Percentiles rank a stretch among this genome's conserved stretches.
Conservation (phyloP, 2,888 invertebrate genomes). For the Sylvicola cinctus region DNA sequence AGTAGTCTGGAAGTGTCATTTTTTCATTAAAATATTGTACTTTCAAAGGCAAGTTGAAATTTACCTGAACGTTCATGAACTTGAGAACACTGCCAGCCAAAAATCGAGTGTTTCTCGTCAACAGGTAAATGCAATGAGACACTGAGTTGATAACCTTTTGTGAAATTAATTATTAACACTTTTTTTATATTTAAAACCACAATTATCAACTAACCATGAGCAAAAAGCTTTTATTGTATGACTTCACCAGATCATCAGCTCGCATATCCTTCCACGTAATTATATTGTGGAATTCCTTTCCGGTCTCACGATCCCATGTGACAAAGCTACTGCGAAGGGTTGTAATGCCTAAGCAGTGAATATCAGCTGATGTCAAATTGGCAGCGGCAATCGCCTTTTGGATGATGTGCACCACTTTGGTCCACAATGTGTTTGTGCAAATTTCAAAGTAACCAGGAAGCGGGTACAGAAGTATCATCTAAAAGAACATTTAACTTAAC, state of each 20-base stretch:
- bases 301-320: conserved; percentile 60
- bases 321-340: conserved; percentile 64
- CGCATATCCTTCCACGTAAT: conserved; percentile 83
- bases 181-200: conserved; percentile 8
- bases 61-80: conserved; percentile 69
- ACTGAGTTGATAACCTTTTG: conserved; percentile 36
- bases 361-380: conserved; percentile 36
- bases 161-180: conserved; percentile 2
- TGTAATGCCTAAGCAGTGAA: conserved; percentile 64
- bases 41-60: conserved; percentile 7
- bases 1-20: conserved; percentile 36
- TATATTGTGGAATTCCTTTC: conserved; percentile 60
- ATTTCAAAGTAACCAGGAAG: conserved; percentile 70
- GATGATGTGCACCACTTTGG: conserved; percentile 42
- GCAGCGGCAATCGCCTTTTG: conserved; percentile 46
- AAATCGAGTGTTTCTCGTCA: conserved; percentile 64
- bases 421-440: conserved; percentile 65
- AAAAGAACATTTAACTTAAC: too few species aligned
- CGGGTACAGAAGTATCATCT: conserved; percentile 65
- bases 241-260: conserved; percentile 46
- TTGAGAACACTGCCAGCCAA: conserved; percentile 68
- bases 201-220: conserved; percentile 32
- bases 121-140: conserved; percentile 44
- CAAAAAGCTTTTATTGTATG: conserved; percentile 57
- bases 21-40: not conserved